Conservation (phyloP, 2,888 invertebrate species). For the Protodeltote pygarga region DNA sequence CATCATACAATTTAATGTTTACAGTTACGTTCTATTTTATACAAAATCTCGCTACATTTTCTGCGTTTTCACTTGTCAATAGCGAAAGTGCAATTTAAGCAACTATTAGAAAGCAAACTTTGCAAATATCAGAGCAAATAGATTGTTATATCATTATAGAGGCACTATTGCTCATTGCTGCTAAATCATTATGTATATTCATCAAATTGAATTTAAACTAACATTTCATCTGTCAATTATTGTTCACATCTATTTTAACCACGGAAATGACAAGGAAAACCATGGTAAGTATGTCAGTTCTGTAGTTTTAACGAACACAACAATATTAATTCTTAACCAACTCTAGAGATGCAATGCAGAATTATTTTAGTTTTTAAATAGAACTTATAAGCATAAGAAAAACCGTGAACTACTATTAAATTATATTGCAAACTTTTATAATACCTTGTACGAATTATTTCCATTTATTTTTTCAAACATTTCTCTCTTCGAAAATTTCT, state of each 20-base stretch:
- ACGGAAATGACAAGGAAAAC: too few relatives aligned
- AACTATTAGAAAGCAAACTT: constrained; percentile 65
- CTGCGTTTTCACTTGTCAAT: constrained; percentile 61
- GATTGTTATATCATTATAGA: constrained; percentile 17
- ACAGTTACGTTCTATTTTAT: constrained; percentile 51
- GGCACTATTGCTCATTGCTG: constrained; percentile 3
- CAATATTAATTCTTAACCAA: too few relatives aligned
- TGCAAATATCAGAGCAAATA: constrained; percentile 37
- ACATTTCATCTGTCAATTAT: constrained; percentile 11
- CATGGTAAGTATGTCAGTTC: too few relatives aligned
- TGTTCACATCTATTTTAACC: constrained; percentile 3
- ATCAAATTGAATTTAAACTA: constrained; percentile 2
- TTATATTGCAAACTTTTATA: too few relatives aligned
- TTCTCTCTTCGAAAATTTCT: too few relatives aligned
- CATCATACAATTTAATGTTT: constrained; percentile 56
- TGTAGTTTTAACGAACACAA: too few relatives aligned
- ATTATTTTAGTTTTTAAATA: too few relatives aligned
- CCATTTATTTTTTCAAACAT: too few relatives aligned
- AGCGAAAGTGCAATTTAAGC: constrained; percentile 69
- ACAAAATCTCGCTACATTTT: constrained; percentile 57
- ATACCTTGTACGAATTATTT: too few relatives aligned
- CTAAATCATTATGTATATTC: constrained; percentile 14
- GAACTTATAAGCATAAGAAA: too few relatives aligned
- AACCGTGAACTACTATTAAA: too few relatives aligned
- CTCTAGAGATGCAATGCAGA: too few relatives aligned